Percentiles rank a stretch among this genome's conserved stretches.
phyloP scores from a whole-genome alignment of 1,140 invertebrate genomes.

The Melipona quadrifasciata region DNA sequence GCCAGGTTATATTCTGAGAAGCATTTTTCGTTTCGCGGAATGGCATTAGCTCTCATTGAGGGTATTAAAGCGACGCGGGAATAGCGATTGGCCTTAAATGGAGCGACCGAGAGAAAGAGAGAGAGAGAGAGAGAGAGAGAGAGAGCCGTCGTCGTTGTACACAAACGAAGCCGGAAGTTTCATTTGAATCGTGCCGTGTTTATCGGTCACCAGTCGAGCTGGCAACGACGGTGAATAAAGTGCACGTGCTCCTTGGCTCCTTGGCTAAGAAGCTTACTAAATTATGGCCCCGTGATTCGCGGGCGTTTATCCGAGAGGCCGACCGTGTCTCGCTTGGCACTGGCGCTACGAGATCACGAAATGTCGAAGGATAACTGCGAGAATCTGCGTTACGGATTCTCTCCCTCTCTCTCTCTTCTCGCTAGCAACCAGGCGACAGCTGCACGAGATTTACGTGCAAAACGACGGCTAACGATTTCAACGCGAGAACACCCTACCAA shows the following conservation, averaged over 20 bases:
- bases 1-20: neutral
- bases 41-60: conserved; percentile 42
- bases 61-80: conserved; percentile 21
- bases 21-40: conserved; percentile 52
- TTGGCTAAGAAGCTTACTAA: conserved; percentile 41
- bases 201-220: conserved; percentile 33
- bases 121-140: conserved; percentile 14
- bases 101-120: conserved; percentile 37
- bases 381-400: neutral
- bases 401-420: neutral
- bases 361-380: conserved; percentile 25
- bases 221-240: conserved; percentile 47
- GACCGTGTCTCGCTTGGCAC: neutral
- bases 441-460: conserved; percentile 39
- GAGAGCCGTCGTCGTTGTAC: conserved; percentile 49
- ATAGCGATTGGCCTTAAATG: conserved; percentile 60
- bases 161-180: conserved; percentile 66
- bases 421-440: neutral
- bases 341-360: neutral
- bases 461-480: conserved; percentile 37
- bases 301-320: conserved; percentile 7
- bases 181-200: conserved; percentile 58
- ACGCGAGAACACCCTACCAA: neutral
- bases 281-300: conserved; percentile 36
- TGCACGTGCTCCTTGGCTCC: conserved; percentile 31